These are phyloP conservation scores for Dendrocincla tyrannina DNA, from an alignment of 2,797 vertebrate genomes.

Conservation along the genomic window DNA sequence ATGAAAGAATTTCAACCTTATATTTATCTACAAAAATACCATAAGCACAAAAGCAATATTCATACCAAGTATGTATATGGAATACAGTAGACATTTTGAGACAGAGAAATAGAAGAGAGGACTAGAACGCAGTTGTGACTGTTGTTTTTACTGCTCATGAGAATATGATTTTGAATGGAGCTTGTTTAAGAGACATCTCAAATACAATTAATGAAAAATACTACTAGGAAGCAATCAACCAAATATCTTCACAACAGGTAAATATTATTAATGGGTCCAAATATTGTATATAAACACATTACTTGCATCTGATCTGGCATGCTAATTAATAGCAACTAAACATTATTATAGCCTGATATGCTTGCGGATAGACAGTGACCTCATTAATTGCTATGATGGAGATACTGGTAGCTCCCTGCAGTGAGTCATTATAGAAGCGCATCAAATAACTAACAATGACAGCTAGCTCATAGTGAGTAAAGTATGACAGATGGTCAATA, in stretches of 20 bases:
- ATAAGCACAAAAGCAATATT: neutral
- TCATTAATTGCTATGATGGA: constrained; percentile 73
- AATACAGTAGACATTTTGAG: neutral
- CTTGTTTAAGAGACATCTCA: neutral
- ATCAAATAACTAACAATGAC: constrained; percentile 76
- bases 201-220: neutral
- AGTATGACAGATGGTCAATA: constrained; percentile 78
- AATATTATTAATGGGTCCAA: neutral
- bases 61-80: neutral
- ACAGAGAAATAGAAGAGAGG: neutral
- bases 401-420: constrained; percentile 66
- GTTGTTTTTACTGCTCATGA: neutral
- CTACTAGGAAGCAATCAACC: neutral
- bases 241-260: neutral
- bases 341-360: constrained; percentile 57
- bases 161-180: neutral
- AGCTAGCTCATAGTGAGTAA: constrained; percentile 69
- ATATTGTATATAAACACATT: neutral
- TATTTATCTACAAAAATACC: neutral
- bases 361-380: constrained; percentile 64
- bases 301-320: neutral
- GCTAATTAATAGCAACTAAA: neutral
- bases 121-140: neutral
- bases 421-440: constrained; percentile 68
- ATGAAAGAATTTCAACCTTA: neutral